A percentile compares a stretch with the other conserved stretches of the same genome.
phyloP scores from a whole-genome alignment of 1,140 invertebrate species.

The Helicoverpa zea region DNA sequence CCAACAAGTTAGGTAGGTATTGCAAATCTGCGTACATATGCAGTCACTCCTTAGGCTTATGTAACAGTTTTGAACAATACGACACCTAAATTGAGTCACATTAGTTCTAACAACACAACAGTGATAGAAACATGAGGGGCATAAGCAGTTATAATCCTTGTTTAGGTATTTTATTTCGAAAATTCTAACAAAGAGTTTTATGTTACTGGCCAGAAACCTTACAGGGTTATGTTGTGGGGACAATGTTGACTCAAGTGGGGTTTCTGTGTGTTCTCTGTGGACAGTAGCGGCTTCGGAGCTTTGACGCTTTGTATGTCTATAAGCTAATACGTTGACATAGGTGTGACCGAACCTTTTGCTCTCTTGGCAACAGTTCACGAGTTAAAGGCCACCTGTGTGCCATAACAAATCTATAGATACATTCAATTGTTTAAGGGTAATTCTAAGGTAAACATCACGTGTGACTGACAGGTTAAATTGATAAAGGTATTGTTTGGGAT shows the following conservation, averaged over 20 bases:
- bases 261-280: constrained; percentile 60
- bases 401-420: not conserved
- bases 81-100: not conserved
- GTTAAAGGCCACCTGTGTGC: not conserved
- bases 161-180: constrained; percentile 49
- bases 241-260: constrained; percentile 80
- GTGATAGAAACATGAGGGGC: not conserved
- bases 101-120: not conserved
- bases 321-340: constrained; percentile 55
- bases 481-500: no score
- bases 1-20: constrained; percentile 45
- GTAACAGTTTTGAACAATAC: constrained; percentile 30
- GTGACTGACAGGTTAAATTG: no score
- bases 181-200: constrained; percentile 61
- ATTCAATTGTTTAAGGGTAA: not conserved
- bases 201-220: constrained; percentile 74
- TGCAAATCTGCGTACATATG: constrained; percentile 42
- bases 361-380: not conserved
- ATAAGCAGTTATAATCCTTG: constrained; percentile 32
- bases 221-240: constrained; percentile 60
- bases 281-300: constrained; percentile 51
- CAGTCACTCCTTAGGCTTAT: constrained; percentile 39
- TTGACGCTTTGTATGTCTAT: constrained; percentile 50
- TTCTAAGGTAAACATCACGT: not conserved
- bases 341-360: constrained; percentile 20